Base-by-base conservation (phyloP, 1,140 invertebrate genomes). In the Helicoverpa armigera region DNA sequence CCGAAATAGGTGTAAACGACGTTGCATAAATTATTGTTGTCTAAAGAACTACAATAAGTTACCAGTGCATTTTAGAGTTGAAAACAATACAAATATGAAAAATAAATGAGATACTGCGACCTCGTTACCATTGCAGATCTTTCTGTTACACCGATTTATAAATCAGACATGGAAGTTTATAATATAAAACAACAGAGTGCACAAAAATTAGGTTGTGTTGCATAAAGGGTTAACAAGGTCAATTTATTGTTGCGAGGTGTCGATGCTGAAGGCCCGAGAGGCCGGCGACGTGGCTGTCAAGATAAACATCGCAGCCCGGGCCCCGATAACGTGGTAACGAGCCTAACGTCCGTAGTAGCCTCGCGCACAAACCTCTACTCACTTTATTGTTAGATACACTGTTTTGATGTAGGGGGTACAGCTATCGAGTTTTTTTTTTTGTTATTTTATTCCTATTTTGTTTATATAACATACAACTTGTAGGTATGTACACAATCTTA, bases 251-350 rank as follows among this genome's bases (percentile, higher is more conserved):
- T 76, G 77, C 35, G 85, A 86, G 85, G 86, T 87, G 88, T 86
- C 83, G 85, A 87, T 88, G 89, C 86, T 86, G 85, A 86, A 84
- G 85, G 83, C 80, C 80, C 76, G 73, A 81, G 88, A 88, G 84
- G 85, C 86, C 88, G 86, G 85, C 83, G 82, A 83, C 79, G 79
- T 72, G 83, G 83, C 87, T 86, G 86, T 91, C 90, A 86, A 89
- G 89, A 91, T 91, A 89, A 86, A 70, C 80, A 91, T 91, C 89
- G 76, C 83, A 31, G 67, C 73, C 58, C 56, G 83, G 67, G 79
- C 63, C 82, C 79, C 81, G 89, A 88, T 90, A 91, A 89, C 87
- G 82, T 83, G 82, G 85, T 87, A 91, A 92, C 90, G 86, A 91
- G 86, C 81, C 85, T 81, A 85, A 90, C 86, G 85, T 87, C 85